Conservation (phyloP, 2,888 invertebrate genomes). For the Chalcis sispes region DNA sequence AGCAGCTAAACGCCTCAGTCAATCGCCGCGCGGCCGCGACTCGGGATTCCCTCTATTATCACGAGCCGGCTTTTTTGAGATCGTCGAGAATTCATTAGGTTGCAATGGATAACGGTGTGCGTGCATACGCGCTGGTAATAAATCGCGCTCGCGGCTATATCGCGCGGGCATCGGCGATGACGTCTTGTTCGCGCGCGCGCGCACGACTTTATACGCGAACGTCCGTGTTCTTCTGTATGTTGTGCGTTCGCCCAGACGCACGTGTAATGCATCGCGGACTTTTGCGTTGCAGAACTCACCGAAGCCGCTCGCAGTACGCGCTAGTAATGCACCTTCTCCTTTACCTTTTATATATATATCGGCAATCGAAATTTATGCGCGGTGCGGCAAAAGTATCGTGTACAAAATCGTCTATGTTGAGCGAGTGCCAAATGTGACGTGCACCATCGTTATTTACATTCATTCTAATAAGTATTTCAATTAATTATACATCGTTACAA, state of each 20-base stretch:
- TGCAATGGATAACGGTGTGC: constrained; percentile 15
- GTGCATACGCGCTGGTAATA: constrained; percentile 10
- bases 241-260: background rate
- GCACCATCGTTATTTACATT: no score
- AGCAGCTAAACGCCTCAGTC: background rate
- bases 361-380: constrained; percentile 25
- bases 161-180: constrained; percentile 42
- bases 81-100: constrained; percentile 36
- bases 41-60: no score
- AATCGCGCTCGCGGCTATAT: constrained; percentile 20
- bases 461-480: no score
- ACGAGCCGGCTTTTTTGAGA: constrained; percentile 15
- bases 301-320: no score
- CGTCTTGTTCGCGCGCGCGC: constrained; percentile 5
- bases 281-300: no score
- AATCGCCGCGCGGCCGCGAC: no score
- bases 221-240: no score
- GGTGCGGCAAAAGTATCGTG: no score
- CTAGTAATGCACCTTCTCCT: background rate
- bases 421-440: no score
- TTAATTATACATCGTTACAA: no score
- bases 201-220: no score
- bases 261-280: background rate
- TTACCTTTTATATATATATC: constrained; percentile 36
- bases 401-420: no score